phyloP scores from a whole-genome alignment of 2,888 invertebrate genomes.

The Caenorhabditis sp. region DNA sequence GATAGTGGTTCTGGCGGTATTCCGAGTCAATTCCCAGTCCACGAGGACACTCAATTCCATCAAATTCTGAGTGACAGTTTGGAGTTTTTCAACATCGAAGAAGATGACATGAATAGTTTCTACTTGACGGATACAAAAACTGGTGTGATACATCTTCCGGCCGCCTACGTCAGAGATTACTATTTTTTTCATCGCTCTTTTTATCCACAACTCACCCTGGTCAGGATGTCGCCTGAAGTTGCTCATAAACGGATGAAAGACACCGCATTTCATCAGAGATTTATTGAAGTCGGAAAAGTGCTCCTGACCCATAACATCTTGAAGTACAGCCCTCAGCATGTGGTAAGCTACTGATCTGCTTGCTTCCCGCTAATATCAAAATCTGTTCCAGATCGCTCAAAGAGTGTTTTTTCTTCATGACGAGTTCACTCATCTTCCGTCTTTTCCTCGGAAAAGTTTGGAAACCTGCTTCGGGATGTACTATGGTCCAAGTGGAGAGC shows the following conservation, averaged over 20 bases:
- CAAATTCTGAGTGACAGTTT: conserved; percentile 68
- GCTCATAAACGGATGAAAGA: conserved; percentile 88
- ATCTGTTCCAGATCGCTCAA: conserved; percentile 87
- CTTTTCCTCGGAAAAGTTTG: conserved; percentile 96
- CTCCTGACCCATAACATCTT: conserved; percentile 81
- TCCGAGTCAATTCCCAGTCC: conserved; percentile 97
- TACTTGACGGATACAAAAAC: conserved; percentile 98
- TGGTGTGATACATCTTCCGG: conserved; percentile 95
- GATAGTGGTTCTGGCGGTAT: conserved; percentile 91
- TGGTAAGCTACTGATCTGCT: conserved; percentile 66
- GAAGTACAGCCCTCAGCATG: conserved; percentile 79
- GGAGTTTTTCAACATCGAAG: conserved; percentile 93
- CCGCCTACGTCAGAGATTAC: conserved; percentile 94
- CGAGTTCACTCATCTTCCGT: conserved; percentile 96
- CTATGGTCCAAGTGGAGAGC: conserved; percentile 83
- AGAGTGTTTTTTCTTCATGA: conserved; percentile 98
- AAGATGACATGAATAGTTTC: conserved; percentile 89
- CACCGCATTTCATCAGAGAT: conserved; percentile 80
- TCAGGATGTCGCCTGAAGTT: conserved; percentile 92
- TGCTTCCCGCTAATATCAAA: not conserved
- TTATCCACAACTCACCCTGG: conserved; percentile 94
- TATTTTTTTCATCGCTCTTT: conserved; percentile 96
- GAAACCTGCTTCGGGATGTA: conserved; percentile 96
- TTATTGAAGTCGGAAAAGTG: conserved; percentile 95
- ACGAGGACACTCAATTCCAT: conserved; percentile 82